Base-by-base conservation (phyloP, 2,888 invertebrate species). In the Eristalis intricaria region DNA sequence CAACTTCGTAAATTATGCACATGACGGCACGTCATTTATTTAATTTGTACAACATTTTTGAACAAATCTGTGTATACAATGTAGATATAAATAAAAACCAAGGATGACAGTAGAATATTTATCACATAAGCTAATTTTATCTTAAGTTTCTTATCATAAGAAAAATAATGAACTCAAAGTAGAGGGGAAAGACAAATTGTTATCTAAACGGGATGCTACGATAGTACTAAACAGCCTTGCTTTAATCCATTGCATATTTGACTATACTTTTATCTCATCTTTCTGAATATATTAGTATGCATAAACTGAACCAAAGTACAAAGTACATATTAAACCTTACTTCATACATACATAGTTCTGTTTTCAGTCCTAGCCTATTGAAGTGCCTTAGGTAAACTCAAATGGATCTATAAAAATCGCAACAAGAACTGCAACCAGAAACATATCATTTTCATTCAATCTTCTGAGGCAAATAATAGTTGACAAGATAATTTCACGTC, bases 391-490 rank as follows among this genome's bases (percentile, higher is more conserved):
- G 15, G 35, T 3, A 35, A 35, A 22, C 23, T 50, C 69, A 8
- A 22, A 38, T 60, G 60, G 29, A 1, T n/a, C n/a, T 19, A n/a
- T 4, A 43, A n/a, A 15, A 70, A 73, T 63, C 26, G 38, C 71
- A 68, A 40, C 66, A 61, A 77, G 76, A 68, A 81, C 61, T 77
- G 56, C 64, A 73, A 69, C 71, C 50, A 50, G 38, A 81, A 74
- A 38, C 58, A 66, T 77, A 66, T 64, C 77, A 85, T 85, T 82
- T 80, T 82, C 76, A 73, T 84, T 76, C 81, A 76, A 81, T 82
- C 73, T 69, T 40, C 63, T 26, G 38, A 50, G 76, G 63, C 26
- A 35, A 60, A 77, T 77, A 73, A 60, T 60, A 73, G 82, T 81
- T 85, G 76, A 85, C 85, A 85, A 69, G 82, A 40, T 56, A 75